Evolutionary conservation across 2,113 vertebrate genomes (phyloP), one percentile per base, ranked within the genome.

Genomic region (Pristiophorus japonicus): DNA sequence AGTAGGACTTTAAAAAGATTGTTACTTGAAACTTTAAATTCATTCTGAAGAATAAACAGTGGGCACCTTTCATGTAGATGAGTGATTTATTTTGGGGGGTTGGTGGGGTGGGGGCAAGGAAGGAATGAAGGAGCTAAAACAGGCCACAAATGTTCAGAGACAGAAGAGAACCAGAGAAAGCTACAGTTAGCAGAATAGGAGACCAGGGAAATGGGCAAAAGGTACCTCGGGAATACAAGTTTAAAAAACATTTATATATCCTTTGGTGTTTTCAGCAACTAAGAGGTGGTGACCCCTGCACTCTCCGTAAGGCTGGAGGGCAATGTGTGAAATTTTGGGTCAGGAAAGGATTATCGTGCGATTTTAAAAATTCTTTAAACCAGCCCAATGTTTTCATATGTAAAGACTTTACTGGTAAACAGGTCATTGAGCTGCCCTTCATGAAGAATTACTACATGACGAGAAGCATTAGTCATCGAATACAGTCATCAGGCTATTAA

Each of bases 301-400:
- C 92, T 94, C 92, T 47, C 42, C 20, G 3, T 67, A 22, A 94
- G 42, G 65, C 42, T 14, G 16, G 65, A 70, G 65, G 24, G 65
- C 20, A 94, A 47, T 45, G 65, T 59, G 30, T 42, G 65, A 34
- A 47, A 70, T 47, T 30, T 70, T 94, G 18, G 38, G 8, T 20
- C 63, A 51, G 20, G 3, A 67, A 70, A 51, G 42, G 66, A 47
- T 94, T 16, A 45, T 27, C 22, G 4, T 45, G 20, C 22, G 42
- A 66, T 93, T 91, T 94, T 3, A 67, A 94, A 11, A 94, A 67
- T 94, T 93, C 34, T 38, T 94, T 94, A 94, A 94, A 73, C 24
- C 24, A 94, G 63, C 38, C n/a, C 20, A 27, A 94, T 38, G 27
- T 51, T 73, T 70, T 94, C 42, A 51, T 24, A 66, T 67, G 7